Percentiles rank a stretch among this genome's conserved stretches.
Conservation (phyloP, 2,113 vertebrate species). For the Cepphus grylle region DNA sequence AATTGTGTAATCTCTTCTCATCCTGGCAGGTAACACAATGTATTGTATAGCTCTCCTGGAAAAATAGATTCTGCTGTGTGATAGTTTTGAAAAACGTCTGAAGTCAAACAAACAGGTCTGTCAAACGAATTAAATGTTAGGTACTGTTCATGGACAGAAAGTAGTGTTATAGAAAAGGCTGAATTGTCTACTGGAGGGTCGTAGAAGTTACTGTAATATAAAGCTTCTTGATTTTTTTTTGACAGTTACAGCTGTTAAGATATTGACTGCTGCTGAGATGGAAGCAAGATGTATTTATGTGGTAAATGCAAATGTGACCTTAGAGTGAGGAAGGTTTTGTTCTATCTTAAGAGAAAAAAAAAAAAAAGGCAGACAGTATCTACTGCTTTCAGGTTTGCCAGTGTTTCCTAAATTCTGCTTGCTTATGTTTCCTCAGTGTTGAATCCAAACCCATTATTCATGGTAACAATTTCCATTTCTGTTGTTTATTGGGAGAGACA, state of each 20-base stretch:
- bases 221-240: background rate
- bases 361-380: background rate
- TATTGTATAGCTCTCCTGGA: background rate
- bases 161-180: background rate
- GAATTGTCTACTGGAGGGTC: background rate
- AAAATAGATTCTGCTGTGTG: background rate
- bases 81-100: background rate
- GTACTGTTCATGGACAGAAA: background rate
- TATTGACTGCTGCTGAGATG: background rate
- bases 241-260: background rate
- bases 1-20: background rate
- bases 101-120: background rate
- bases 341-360: background rate
- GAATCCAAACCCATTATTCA: background rate
- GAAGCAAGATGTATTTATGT: background rate
- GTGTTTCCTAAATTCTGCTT: background rate
- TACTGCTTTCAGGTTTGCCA: background rate
- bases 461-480: background rate
- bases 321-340: background rate
- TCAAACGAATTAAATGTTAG: background rate
- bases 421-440: background rate
- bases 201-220: background rate
- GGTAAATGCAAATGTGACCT: background rate
- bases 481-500: background rate
- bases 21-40: background rate